Base-by-base conservation (phyloP, 2,797 vertebrate species). In the Acanthurus tractus region DNA sequence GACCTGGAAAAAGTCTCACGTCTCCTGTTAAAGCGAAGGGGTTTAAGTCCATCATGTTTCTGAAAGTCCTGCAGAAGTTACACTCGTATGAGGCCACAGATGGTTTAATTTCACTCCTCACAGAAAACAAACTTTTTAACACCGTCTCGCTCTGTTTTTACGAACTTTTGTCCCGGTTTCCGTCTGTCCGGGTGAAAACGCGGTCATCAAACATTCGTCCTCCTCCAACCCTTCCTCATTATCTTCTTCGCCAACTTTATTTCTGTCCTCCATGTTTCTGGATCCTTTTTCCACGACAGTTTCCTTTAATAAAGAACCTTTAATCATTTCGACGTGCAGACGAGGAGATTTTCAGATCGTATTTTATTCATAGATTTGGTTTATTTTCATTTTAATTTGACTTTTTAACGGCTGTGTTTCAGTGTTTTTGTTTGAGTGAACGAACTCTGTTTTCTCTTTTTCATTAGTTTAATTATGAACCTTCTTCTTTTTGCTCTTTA, bases 211-310 rank as follows among this genome's bases (percentile, higher is more conserved):
- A 50, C 54, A 42, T 63, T 55, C 5, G 11, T 53, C 48, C n/a
- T 48, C 8, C 63, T 71, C 18, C n/a, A 22, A 25, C 44, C 63
- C 65, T 20, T 57, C 45, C n/a, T 82, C 29, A 46, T 68, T 78
- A 57, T 85, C 59, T 45, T 10, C 29, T 12, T 67, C 50, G 8
- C 15, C 36, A 36, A 8, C 52, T 66, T 11, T 12, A 5, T 62
- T 46, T 68, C 54, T 49, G 15, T 38, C 44, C 14, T 10, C 42
- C 18, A 45, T 57, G 5, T 65, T 61, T 48, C 63, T 65, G 22
- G 11, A 9, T 14, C 2, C 36, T 3, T 49, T 25, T 50, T 15
- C 38, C 29, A 44, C 22, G 50, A 38, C 40, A 22, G n/a, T 49
- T 59, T 54, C 36, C 45, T 53, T 67, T 63, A 56, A 68, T 38